Evolutionary conservation across 2,888 invertebrate species (phyloP), one percentile per base, ranked within the genome.

Genomic region (Panopea generosa): DNA sequence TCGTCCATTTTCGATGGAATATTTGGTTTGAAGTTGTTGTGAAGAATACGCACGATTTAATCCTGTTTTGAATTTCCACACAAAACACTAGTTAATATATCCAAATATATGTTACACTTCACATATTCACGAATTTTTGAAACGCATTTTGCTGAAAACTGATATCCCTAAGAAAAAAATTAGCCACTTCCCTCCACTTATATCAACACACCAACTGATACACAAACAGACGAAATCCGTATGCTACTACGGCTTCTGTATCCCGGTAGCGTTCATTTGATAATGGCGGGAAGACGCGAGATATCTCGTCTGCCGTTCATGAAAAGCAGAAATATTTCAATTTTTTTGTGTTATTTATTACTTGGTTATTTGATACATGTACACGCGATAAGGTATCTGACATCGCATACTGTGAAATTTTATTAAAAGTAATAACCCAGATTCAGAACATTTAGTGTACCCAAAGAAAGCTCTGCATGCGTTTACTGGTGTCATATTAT

Each of bases 401-500:
- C 50, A 50, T 20, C 3, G 24, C 50, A n/a, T 20, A 50, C 50
- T 50, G 50, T 24, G 50, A 50, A 50, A 50, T 50, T 50, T 50
- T 50, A 50, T 50, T 50, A 50, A 50, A 50, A 50, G 22, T 14
- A 50, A 50, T 50, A 50, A 18, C 50, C 50, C 20, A 50, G 50
- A 14, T 50, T 22, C 33, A 33, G 11, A 33, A 11, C 4, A 33
- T 11, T 33, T 33, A 33, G 11, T 33, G 4, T 33, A 33, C 11
- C 33, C 33, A 33, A 33, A 33, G 33, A 33, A 33, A 33, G 33
- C 33, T 11, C 33, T 11, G 33, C 33, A 11, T 33, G 33, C 33
- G 33, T 33, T 33, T 7, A 33, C 33, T 16, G 63, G 59, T 65
- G 63, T 71, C 65, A 71, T 65, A 71, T 71, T 65, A 71, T 47